Percentiles rank a stretch among this genome's conserved stretches.
Evolutionary conservation across 2,113 vertebrate species (phyloP).

Genomic region (Campylomormyrus numenius): DNA sequence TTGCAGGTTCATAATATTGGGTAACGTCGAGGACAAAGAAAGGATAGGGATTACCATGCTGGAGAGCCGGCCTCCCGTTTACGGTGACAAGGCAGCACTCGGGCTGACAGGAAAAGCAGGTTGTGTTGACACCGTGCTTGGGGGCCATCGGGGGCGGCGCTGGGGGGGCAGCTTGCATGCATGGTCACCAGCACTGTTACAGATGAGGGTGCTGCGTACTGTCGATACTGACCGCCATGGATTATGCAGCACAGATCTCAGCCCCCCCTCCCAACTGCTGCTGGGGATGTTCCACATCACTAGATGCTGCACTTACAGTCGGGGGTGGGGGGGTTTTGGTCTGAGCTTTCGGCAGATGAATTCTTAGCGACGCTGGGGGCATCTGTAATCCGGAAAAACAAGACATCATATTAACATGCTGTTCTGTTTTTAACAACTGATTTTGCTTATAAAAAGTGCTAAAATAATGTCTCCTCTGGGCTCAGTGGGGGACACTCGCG

Average conservation of each 20-base stretch:
- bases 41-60: background rate
- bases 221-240: background rate
- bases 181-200: background rate
- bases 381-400: background rate
- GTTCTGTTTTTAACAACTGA: background rate
- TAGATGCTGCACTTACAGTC: background rate
- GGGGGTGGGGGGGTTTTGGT: background rate
- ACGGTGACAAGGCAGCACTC: background rate
- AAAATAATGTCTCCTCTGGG: background rate
- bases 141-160: background rate
- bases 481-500: background rate
- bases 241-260: background rate
- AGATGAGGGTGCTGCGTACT: background rate
- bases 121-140: background rate
- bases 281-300: background rate
- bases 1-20: background rate
- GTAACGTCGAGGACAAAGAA: background rate
- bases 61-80: background rate
- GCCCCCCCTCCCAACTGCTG: background rate
- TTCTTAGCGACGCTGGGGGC: background rate
- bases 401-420: background rate
- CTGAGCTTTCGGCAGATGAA: background rate
- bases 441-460: background rate
- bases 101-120: background rate
- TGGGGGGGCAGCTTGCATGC: background rate